Evolutionary conservation across 2,888 invertebrate species (phyloP), one percentile per base, ranked within the genome.

Genomic region (Drosophila longiperda): DNA sequence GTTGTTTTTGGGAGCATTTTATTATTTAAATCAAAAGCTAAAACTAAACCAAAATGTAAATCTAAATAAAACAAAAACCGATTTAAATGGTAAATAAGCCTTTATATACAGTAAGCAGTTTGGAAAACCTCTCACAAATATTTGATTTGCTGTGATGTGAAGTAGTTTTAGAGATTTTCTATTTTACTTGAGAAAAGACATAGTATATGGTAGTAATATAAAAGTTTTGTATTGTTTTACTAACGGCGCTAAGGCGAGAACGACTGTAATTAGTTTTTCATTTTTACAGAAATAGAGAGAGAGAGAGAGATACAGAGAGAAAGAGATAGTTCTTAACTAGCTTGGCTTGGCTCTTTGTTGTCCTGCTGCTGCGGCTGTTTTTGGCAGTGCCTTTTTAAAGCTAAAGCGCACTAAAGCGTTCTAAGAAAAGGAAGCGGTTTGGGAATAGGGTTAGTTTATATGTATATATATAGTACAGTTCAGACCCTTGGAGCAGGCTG

Each of bases 41-140:
- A 8, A 45, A 45, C n/a, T 60, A 34, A 55, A 34, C 40, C 40
- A 3, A 53, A 49, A 71, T 66, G 12, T 58, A 57, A 69, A 26
- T 2, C 23, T 36, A 64, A 75, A 36, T 8, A 17, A 48, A 70
- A 67, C 12, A 53, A 2, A n/a, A 54, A 57, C 49, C 40, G 54
- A 57, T 58, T 52, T 40, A 38, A 72, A 42, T 52, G 29, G 23
- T 73, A 66, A 66, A 42, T 54, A 78, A 77, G 84, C 77, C 73
- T 26, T 55, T 89, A 82, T 83, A 50, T 89, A 87, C 87, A 86
- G 59, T 73, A 57, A 85, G 70, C 83, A 78, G 77, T 82, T 90
- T 87, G 80, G 85, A 87, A 90, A 90, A 89, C 89, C 91, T 91
- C 89, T 90, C 91, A 90, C 90, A 90, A 89, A 83, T 88, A 80